Evolutionary conservation across 2,888 invertebrate genomes (phyloP).

Genomic region (Cryptus viduatorius): DNA sequence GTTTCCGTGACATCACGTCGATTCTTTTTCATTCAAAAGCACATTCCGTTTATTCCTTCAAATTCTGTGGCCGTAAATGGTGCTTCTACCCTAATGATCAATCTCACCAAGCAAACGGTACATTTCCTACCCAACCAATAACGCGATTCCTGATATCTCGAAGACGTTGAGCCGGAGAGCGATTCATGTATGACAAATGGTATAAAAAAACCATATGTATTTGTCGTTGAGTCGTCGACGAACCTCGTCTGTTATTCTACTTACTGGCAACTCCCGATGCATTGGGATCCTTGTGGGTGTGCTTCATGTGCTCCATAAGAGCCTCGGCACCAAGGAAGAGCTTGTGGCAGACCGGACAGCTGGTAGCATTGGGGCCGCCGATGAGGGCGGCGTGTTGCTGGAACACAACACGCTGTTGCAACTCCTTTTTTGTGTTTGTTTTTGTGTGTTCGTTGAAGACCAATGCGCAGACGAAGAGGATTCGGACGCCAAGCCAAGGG

Average conservation of each 20-base stretch:
- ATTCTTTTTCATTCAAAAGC: too few relatives aligned
- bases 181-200: background rate
- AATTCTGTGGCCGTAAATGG: background rate
- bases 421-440: constrained; percentile 87
- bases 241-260: constrained; percentile 82
- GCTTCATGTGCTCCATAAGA: constrained; percentile 98
- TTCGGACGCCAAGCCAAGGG: constrained; percentile 77
- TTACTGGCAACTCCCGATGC: constrained; percentile 96
- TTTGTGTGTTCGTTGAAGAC: constrained; percentile 67
- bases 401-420: constrained; percentile 97
- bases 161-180: constrained; percentile 32
- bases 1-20: too few relatives aligned
- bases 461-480: constrained; percentile 70
- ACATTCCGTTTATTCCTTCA: too few relatives aligned
- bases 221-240: constrained; percentile 32
- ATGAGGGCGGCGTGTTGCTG: constrained; percentile 97
- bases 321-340: constrained; percentile 97
- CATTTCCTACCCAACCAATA: background rate
- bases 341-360: constrained; percentile 97
- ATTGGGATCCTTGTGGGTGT: constrained; percentile 96
- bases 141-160: background rate
- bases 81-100: background rate
- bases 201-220: background rate
- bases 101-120: constrained; percentile 3
- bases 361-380: constrained; percentile 96